These are phyloP conservation scores for Aspidiotus rigidus DNA, from an alignment of 2,888 invertebrate genomes.

Conservation along the genomic window DNA sequence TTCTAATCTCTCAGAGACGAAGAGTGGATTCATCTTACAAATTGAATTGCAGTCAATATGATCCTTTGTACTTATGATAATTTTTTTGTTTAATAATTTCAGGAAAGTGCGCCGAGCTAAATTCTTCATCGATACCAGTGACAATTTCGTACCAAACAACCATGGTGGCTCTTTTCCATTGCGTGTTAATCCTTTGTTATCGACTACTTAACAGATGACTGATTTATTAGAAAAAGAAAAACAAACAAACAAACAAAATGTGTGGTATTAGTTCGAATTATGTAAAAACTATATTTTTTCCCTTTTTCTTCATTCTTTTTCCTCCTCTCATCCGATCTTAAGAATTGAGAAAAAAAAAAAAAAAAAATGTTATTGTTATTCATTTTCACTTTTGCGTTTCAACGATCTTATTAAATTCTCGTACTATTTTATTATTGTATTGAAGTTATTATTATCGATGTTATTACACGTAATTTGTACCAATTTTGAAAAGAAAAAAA, in stretches of 20 bases:
- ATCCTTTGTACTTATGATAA: no score
- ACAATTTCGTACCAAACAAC: constrained; percentile 16
- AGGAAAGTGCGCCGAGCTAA: constrained; percentile 30
- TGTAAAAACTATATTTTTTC: constrained; percentile 15
- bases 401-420: constrained; percentile 3
- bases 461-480: constrained; percentile 13
- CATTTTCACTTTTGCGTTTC: constrained; percentile 27
- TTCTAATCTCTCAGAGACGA: no score
- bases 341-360: no score
- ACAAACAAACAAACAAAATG: no score
- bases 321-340: no score
- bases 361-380: constrained; percentile 27
- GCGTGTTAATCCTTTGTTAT: constrained; percentile 10
- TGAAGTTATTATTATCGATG: no score
- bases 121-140: constrained; percentile 20
- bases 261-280: neutral
- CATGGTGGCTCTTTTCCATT: constrained; percentile 12
- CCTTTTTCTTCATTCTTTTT: constrained; percentile 7
- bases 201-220: constrained; percentile 23
- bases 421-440: no score
- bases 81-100: neutral
- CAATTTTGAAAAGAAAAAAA: constrained; percentile 25
- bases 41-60: no score
- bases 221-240: neutral
- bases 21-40: no score